These are phyloP conservation scores for Acomys russatus DNA, from an alignment of 2,797 vertebrate species.

Conservation along the genomic window DNA sequence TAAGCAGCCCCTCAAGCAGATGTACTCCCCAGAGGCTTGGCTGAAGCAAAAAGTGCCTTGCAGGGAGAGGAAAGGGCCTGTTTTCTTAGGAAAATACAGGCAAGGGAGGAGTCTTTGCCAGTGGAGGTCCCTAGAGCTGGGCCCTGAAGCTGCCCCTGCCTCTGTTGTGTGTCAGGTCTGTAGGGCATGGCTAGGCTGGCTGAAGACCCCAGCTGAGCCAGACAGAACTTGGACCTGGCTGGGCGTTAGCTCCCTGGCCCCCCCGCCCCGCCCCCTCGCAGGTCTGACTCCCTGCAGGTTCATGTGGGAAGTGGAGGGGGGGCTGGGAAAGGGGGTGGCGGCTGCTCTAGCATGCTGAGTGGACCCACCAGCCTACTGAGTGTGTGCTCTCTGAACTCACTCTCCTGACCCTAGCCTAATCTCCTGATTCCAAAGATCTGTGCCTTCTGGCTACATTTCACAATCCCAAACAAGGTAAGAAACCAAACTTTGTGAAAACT, in stretches of 20 bases:
- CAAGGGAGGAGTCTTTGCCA: background rate
- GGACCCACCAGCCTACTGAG: background rate
- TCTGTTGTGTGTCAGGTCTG: background rate
- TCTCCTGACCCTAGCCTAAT: background rate
- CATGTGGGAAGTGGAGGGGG: background rate
- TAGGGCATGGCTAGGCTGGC: background rate
- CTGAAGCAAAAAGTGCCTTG: constrained; percentile 19
- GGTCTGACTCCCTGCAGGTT: background rate
- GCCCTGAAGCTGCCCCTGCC: background rate
- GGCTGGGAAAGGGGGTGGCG: background rate
- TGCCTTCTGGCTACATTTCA: background rate
- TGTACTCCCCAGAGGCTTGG: constrained; percentile 4
- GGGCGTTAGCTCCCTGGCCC: background rate
- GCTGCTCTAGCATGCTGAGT: background rate
- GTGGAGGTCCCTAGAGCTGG: background rate
- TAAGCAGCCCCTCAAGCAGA: background rate
- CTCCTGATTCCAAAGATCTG: background rate
- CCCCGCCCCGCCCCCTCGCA: too few relatives aligned
- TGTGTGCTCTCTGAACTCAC: too few relatives aligned
- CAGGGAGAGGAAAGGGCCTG: background rate
- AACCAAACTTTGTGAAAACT: constrained; percentile 34
- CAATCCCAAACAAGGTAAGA: background rate
- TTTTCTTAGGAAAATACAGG: constrained; percentile 24
- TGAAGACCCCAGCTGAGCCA: background rate
- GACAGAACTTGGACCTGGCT: background rate